Evolutionary conservation across 1,140 invertebrate species (phyloP).

Genomic region (Penaeus japonicus): DNA sequence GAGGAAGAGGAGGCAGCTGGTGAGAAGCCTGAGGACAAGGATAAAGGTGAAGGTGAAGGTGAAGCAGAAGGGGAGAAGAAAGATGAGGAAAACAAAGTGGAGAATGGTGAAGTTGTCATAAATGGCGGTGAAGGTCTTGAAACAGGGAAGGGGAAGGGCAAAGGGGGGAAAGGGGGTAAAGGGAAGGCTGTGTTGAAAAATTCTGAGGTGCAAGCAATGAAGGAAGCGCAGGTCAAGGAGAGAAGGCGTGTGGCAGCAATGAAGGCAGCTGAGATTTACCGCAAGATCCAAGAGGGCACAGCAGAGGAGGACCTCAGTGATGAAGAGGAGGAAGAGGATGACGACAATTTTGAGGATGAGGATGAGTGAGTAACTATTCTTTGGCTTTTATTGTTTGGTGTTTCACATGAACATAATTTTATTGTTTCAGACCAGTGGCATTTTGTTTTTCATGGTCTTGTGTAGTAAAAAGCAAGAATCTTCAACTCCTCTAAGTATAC

Average conservation of each 20-base stretch:
- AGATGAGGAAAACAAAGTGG: slow-evolving; percentile 17
- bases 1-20: slow-evolving; percentile 29
- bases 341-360: slow-evolving; percentile 62
- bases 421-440: too few species aligned
- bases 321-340: slow-evolving; percentile 63
- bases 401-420: neutral
- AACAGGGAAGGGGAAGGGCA: slow-evolving; percentile 65
- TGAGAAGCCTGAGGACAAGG: neutral
- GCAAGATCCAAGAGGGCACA: slow-evolving; percentile 60
- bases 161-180: slow-evolving; percentile 61
- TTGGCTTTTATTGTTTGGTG: neutral
- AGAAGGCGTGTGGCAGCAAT: slow-evolving; percentile 48
- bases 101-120: slow-evolving; percentile 24
- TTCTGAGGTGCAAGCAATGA: slow-evolving; percentile 49
- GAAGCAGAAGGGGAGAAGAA: slow-evolving; percentile 19
- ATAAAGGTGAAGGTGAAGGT: slow-evolving; percentile 67
- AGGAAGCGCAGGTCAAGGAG: slow-evolving; percentile 41
- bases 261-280: slow-evolving; percentile 60
- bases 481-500: too few species aligned
- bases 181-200: slow-evolving; percentile 46
- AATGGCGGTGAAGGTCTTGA: slow-evolving; percentile 19
- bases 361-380: slow-evolving; percentile 60
- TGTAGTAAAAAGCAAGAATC: too few species aligned
- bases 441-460: too few species aligned
- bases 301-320: slow-evolving; percentile 63